Base-by-base conservation (phyloP, 92 coral and sea anemone genomes). In the Parazoanthus darwini region DNA sequence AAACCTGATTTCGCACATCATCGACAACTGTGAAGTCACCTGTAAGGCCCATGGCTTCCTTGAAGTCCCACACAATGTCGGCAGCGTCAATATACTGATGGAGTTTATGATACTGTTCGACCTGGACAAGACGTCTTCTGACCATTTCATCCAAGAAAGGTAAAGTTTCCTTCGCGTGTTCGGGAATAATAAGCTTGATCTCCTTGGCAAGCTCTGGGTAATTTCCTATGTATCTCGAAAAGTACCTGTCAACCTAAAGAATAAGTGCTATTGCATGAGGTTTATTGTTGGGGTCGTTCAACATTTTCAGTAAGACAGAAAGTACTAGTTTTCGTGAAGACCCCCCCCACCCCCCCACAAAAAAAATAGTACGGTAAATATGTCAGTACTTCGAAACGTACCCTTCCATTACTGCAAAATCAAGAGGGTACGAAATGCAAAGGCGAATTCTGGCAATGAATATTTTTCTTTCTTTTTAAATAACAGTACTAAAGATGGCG, bases 121-220 rank as follows among this genome's bases (percentile, higher is more conserved):
- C 82, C 86, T 93, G 88, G 23, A 65, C 46, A 25, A 93, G 90
- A 59, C 89, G 93, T 22, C 0, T 0, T 22, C 73, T 37, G 26
- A 95, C 85, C 20, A 0, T 15, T 5, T 23, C 73, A 73, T 39
- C 63, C 0, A n/a, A 67, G 22, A 3, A 20, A 11, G 13, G 18
- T 0, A 0, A 4, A 8, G 50, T 42, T 18, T 23, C 43, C 54
- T 25, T 26, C 16, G 4, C 89, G 36, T 63, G 43, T 63, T 67
- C 43, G 63, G 89, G 79, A 15, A 79, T 76, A 10, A 91, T 66
- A 23, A 77, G 86, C 33, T 23, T 16, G 29, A 93, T 80, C 56
- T 93, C 93, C 15, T 38, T 33, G 29, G 43, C 66, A 13, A 93
- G 93, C 10, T 84, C 89, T 13, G 82, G 77, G 36, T 91, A 88